Base-by-base conservation (phyloP, 2,797 vertebrate species). In the Melanotaenia pygmaea region DNA sequence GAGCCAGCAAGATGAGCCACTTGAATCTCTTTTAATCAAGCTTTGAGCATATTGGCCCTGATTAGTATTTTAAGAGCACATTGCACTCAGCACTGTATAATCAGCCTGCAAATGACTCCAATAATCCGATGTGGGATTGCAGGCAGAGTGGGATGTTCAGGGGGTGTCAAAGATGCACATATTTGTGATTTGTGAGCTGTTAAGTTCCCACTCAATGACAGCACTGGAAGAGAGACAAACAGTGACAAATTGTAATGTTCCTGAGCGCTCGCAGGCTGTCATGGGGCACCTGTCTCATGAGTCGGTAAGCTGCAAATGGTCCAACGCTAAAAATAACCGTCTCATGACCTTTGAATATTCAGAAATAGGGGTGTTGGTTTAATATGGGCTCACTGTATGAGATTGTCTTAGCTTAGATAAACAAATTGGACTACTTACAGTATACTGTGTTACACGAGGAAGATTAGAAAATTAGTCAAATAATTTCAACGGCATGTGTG, bases 351-450 rank as follows among this genome's bases (percentile, higher is more conserved):
- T 91, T 86, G 56, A 76, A 67, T 74, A 63, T 76, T 87, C 82
- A 74, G 74, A 87, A 90, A 87, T 87, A 90, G 82, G 67, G 82
- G 77, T 83, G 85, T 74, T 74, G 87, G 66, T 91, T 92, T 91
- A 88, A 89, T 88, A 76, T 76, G 63, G 80, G 73, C 59, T 90
- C 79, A 86, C 69, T 32, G 72, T 54, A 62, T 22, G 50, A 75
- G 80, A 77, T 88, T 82, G 81, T 84, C 69, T 92, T 91, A 78
- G 88, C 67, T 28, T 61, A 71, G 69, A 62, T 82, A 79, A 86
- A 86, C 76, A 80, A 60, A 72, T n/a, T 12, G 26, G 71, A 68
- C n/a, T 10, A 2, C 47, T 22, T 83, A 71, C 64, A 65, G 47
- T 70, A 74, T 72, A 65, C 53, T 12, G n/a, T 24, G 70, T 83